phyloP scores from a whole-genome alignment of 2,888 invertebrate genomes.

The Latrodectus hesperus region DNA sequence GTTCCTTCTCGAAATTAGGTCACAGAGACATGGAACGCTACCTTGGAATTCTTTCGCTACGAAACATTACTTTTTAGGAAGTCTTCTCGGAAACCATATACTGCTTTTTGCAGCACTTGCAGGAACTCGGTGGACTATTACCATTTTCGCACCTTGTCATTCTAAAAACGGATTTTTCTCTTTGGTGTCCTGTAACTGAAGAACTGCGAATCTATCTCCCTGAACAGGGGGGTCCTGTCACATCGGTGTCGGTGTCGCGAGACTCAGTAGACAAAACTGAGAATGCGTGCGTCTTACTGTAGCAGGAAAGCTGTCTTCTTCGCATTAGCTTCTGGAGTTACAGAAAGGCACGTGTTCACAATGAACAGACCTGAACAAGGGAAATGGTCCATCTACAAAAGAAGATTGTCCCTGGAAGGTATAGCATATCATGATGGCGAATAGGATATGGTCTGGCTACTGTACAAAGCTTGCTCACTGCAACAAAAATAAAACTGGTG shows the following conservation, averaged over 20 bases:
- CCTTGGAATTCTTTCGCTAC: constrained; percentile 1
- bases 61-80: constrained; percentile 44
- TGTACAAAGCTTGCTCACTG: too few species aligned
- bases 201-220: constrained; percentile 39
- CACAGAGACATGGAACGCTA: constrained; percentile 8
- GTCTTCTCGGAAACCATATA: constrained; percentile 23
- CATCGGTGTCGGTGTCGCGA: constrained; percentile 33
- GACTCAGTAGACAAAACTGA: constrained; percentile 19
- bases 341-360: constrained; percentile 10
- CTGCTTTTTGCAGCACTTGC: not conserved
- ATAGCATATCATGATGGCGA: too few species aligned
- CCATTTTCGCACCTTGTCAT: constrained; percentile 56
- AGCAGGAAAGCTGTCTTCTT: not conserved
- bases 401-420: not conserved
- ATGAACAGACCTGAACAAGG: constrained; percentile 5
- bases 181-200: constrained; percentile 35
- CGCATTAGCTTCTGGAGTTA: constrained; percentile 5
- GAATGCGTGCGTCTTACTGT: not conserved
- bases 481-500: too few species aligned
- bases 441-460: too few species aligned
- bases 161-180: constrained; percentile 57
- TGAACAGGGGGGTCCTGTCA: constrained; percentile 24
- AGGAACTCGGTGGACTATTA: constrained; percentile 46
- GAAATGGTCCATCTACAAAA: not conserved
- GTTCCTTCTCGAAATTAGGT: constrained; percentile 50